Evolutionary conservation across 2,797 vertebrate species (phyloP).

Genomic region (Carapus acus): DNA sequence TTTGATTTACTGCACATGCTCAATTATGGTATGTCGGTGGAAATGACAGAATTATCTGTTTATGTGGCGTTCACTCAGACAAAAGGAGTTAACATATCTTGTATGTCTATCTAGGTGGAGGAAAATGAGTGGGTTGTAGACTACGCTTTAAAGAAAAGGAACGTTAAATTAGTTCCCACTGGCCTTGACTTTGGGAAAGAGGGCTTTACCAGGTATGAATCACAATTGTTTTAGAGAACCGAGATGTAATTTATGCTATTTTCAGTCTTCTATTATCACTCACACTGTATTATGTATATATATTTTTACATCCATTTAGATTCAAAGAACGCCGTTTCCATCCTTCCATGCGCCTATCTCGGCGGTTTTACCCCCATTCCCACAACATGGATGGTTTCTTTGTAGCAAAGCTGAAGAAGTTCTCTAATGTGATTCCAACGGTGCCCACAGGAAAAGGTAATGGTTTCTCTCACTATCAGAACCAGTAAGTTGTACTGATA

Average conservation of each 20-base stretch:
- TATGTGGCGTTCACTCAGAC: background rate
- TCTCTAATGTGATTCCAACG: constrained; percentile 84
- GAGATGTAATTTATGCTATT: constrained; percentile 8
- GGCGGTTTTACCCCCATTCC: constrained; percentile 92
- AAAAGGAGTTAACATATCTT: constrained; percentile 5
- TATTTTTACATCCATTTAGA: constrained; percentile 55
- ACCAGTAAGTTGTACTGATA: background rate
- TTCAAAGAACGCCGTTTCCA: constrained; percentile 92
- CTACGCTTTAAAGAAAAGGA: constrained; percentile 95
- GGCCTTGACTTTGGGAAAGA: constrained; percentile 97
- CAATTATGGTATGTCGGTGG: constrained; percentile 76
- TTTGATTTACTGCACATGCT: constrained; percentile 94
- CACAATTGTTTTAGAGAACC: background rate
- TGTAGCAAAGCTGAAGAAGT: constrained; percentile 94
- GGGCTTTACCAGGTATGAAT: constrained; percentile 86
- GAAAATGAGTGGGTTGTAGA: constrained; percentile 99
- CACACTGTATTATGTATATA: no score
- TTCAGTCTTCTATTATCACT: no score
- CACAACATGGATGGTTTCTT: constrained; percentile 99
- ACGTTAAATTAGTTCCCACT: constrained; percentile 88
- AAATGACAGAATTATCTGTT: background rate
- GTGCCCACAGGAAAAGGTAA: constrained; percentile 63
- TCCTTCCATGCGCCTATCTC: constrained; percentile 77
- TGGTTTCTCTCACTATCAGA: background rate
- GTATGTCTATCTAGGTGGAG: constrained; percentile 77